Percentiles rank a stretch among this genome's conserved stretches.
phyloP scores from a whole-genome alignment of 2,888 invertebrate genomes.

The Allolobophora icterica region DNA sequence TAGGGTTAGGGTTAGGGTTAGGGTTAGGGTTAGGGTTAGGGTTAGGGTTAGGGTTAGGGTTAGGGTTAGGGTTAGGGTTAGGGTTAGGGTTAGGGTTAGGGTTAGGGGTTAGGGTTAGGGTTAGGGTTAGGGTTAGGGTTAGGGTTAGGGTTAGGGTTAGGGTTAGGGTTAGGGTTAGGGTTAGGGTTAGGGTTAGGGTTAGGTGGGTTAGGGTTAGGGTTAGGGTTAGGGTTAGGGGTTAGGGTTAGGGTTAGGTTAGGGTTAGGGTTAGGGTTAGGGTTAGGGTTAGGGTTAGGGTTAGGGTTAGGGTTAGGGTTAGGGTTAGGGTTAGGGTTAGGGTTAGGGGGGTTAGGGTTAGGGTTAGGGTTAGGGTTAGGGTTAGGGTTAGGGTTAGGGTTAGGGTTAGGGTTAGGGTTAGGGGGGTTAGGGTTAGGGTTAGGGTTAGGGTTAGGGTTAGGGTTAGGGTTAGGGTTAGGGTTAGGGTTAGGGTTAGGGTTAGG shows the following conservation, averaged over 20 bases:
- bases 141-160: slow-evolving; percentile 42
- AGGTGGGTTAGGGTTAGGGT: slow-evolving; percentile 44
- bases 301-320: slow-evolving; percentile 46
- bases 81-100: too few species aligned
- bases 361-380: slow-evolving; percentile 44
- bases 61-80: slow-evolving; percentile 44
- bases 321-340: slow-evolving; percentile 29
- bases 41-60: slow-evolving; percentile 43
- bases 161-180: slow-evolving; percentile 48
- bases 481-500: slow-evolving; percentile 40
- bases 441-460: slow-evolving; percentile 43
- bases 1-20: slow-evolving; percentile 43
- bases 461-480: slow-evolving; percentile 41
- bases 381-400: slow-evolving; percentile 43
- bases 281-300: slow-evolving; percentile 41
- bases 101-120: slow-evolving; percentile 42
- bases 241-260: slow-evolving; percentile 33
- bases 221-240: slow-evolving; percentile 39
- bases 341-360: slow-evolving; percentile 38
- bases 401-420: slow-evolving; percentile 44
- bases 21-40: slow-evolving; percentile 45
- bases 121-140: slow-evolving; percentile 48
- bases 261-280: slow-evolving; percentile 40
- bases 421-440: slow-evolving; percentile 42
- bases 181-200: slow-evolving; percentile 48